Conservation (phyloP, 2,888 invertebrate genomes). For the Microctonus hyperodae region DNA sequence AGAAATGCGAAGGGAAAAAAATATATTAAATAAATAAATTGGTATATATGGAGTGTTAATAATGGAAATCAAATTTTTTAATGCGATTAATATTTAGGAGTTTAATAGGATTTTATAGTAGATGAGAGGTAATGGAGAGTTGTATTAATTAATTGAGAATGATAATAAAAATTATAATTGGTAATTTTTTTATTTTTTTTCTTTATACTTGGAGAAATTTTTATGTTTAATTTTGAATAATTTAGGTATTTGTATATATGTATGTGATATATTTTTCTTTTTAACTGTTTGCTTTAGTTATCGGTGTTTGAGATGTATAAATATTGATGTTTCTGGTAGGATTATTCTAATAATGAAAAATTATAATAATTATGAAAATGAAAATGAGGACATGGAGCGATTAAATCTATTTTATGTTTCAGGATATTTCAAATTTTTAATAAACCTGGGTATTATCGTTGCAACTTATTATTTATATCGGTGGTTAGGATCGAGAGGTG, state of each 20-base stretch:
- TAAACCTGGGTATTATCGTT: neutral
- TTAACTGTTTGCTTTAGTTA: neutral
- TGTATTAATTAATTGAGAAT: no score
- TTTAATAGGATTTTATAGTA: neutral
- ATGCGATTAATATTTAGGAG: neutral
- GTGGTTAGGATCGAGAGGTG: no score
- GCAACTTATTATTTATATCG: neutral
- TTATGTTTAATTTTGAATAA: no score
- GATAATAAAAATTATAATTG: neutral
- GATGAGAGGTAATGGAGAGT: no score
- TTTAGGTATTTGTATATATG: no score
- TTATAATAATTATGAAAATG: neutral
- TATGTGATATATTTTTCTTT: neutral
- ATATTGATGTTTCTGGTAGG: neutral
- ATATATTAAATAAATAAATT: neutral
- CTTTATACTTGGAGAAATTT: no score
- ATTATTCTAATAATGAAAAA: neutral
- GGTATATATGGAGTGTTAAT: neutral
- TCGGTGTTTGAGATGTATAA: neutral
- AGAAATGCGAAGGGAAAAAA: neutral
- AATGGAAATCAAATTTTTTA: neutral
- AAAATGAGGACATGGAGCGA: neutral
- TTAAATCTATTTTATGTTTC: constrained; percentile 1
- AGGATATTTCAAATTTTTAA: constrained; percentile 1
- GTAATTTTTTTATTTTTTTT: no score